Evolutionary conservation across 1,140 invertebrate species (phyloP).

Genomic region (Archivesica marissinica): DNA sequence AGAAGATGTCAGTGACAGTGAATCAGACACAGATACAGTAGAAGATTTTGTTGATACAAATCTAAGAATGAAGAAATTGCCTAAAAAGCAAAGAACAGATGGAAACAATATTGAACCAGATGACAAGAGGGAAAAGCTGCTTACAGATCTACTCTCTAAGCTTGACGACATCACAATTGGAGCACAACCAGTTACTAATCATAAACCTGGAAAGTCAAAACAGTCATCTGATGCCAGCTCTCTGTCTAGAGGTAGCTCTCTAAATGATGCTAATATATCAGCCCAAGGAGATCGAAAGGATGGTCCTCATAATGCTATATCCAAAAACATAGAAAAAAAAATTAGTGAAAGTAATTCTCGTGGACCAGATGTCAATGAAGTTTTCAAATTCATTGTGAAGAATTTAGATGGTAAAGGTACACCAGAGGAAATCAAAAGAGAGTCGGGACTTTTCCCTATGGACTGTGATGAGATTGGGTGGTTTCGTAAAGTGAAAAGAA

Average conservation of each 20-base stretch:
- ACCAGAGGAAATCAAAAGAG: constrained; percentile 38
- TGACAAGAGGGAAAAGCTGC: not conserved
- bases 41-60: not conserved
- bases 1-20: not conserved
- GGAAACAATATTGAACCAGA: not conserved
- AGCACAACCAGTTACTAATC: not conserved
- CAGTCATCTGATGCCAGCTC: not conserved
- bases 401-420: constrained; percentile 20
- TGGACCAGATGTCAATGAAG: constrained; percentile 37
- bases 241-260: not conserved
- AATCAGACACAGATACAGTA: not conserved
- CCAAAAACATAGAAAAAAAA: not conserved
- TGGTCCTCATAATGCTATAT: not conserved
- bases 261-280: not conserved
- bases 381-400: constrained; percentile 44
- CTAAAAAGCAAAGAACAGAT: not conserved
- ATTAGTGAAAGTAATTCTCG: not conserved
- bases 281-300: not conserved
- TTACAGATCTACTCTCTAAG: not conserved
- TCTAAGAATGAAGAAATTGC: not conserved
- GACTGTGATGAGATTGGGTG: constrained; percentile 1
- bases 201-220: not conserved
- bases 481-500: constrained; percentile 20
- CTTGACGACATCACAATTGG: not conserved
- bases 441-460: constrained; percentile 25